A percentile compares a stretch with the other conserved stretches of the same genome.
These are phyloP conservation scores for Laterallus jamaicensis DNA, from an alignment of 2,113 vertebrate species.

Conservation along the genomic window DNA sequence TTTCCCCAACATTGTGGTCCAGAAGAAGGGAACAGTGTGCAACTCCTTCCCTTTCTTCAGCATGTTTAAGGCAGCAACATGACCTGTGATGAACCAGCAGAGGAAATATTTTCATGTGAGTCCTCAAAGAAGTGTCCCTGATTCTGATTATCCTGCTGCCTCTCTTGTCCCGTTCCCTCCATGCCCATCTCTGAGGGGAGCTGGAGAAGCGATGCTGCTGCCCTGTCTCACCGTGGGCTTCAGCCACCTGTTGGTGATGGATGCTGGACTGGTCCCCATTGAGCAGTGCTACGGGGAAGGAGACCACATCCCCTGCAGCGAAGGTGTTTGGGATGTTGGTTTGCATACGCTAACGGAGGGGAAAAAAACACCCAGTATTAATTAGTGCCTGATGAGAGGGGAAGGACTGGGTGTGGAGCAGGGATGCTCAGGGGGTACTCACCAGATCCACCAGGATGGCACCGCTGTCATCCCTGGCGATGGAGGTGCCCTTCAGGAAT, in stretches of 20 bases:
- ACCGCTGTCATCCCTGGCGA: slow-evolving; percentile 73
- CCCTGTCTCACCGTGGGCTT: slow-evolving; percentile 79
- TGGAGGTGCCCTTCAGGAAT: slow-evolving; percentile 76
- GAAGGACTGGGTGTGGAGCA: not conserved
- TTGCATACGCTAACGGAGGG: slow-evolving; percentile 78
- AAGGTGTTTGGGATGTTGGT: slow-evolving; percentile 82
- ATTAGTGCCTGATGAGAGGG: not conserved
- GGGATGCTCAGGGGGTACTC: not conserved
- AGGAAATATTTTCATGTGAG: not conserved
- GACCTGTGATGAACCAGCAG: slow-evolving; percentile 67
- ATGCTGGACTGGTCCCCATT: slow-evolving; percentile 73
- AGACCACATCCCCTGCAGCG: slow-evolving; percentile 83
- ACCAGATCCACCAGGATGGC: slow-evolving; percentile 86
- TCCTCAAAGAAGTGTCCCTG: not conserved
- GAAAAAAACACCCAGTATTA: not conserved
- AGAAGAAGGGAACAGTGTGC: slow-evolving; percentile 86
- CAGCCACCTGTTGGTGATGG: slow-evolving; percentile 87
- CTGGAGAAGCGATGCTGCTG: not conserved
- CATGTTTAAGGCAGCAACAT: slow-evolving; percentile 85
- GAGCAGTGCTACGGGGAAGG: slow-evolving; percentile 81
- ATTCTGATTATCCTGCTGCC: not conserved
- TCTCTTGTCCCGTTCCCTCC: not conserved
- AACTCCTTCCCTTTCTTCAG: slow-evolving; percentile 72
- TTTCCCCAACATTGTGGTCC: slow-evolving; percentile 82
- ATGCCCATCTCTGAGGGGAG: not conserved